Evolutionary conservation across 2,888 invertebrate species (phyloP).

Genomic region (Falcaria lacertinaria): DNA sequence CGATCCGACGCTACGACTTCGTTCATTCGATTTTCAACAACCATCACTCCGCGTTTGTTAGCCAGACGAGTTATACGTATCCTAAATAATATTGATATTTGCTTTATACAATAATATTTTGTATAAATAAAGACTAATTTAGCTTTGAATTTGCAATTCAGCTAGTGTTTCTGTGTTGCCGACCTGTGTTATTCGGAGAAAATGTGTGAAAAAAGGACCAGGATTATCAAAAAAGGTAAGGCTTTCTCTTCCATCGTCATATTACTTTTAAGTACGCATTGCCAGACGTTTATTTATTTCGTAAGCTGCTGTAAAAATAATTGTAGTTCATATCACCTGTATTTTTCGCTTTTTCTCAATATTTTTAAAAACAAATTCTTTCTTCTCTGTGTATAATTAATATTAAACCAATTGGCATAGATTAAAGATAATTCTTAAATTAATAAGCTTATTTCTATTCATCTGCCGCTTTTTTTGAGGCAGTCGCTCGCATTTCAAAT

Average conservation of each 20-base stretch:
- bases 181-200: constrained; percentile 35
- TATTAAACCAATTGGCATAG: no score
- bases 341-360: no score
- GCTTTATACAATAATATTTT: neutral
- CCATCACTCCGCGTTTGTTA: constrained; percentile 32
- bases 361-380: no score
- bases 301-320: no score
- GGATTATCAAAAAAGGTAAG: constrained; percentile 56
- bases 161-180: constrained; percentile 31
- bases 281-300: constrained; percentile 10
- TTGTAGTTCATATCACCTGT: no score
- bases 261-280: neutral
- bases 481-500: no score
- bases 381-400: no score
- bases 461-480: no score
- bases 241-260: constrained; percentile 10
- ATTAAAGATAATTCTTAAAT: no score
- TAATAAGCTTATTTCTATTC: no score
- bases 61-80: constrained; percentile 22
- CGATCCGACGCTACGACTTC: constrained; percentile 15
- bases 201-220: constrained; percentile 63
- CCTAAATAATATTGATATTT: neutral
- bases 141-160: neutral
- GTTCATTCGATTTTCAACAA: constrained; percentile 41
- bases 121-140: neutral